Base-by-base conservation (phyloP, 2,888 invertebrate species). In the Nesidiocoris tenuis region DNA sequence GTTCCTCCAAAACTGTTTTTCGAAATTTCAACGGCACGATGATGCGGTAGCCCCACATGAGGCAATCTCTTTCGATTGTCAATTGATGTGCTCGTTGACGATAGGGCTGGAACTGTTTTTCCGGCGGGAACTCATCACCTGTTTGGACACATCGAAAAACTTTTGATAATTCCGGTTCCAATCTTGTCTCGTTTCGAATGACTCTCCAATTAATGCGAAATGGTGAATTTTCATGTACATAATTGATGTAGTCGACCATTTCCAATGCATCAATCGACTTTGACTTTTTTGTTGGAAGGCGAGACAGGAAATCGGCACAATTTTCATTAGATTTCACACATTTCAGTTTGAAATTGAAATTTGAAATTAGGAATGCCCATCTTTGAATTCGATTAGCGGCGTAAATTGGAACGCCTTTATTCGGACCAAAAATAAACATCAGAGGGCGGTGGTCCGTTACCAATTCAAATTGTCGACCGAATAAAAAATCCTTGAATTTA, bases 151-250 rank as follows among this genome's bases (percentile, higher is more conserved):
- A 12, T 39, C 5, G 12, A 39, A 39, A 3, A 3, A 39, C 72
- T 61, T 63, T 21, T 54, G 72, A 61, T 3, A 63, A 16, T 25
- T 61, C 19, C 16, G 39, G 22, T 17, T 72, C 72, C 1, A 0
- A 24, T 17, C 54, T 81, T 57, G 66, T 59, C 18, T 71, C 71
- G n/a, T 70, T 55, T 3, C 19, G 5, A 19, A 57, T 64, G 17
- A 57, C 68, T 67, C 76, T 75, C 67, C 77, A 76, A 82, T 87
- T 87, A 61, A 83, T 81, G 2, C 79, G 80, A 65, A 81, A 83
- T 1, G 55, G 61, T 16, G 24, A 63, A 12, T 22, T 24, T 61
- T 72, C 25, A 5, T 72, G 24, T 25, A 72, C 61, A 24, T 25
- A 72, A 24, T 72, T 39, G 12, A 39, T 3, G 12, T 39, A 12